phyloP scores from a whole-genome alignment of 2,888 invertebrate genomes.

The Philereme vetulata region DNA sequence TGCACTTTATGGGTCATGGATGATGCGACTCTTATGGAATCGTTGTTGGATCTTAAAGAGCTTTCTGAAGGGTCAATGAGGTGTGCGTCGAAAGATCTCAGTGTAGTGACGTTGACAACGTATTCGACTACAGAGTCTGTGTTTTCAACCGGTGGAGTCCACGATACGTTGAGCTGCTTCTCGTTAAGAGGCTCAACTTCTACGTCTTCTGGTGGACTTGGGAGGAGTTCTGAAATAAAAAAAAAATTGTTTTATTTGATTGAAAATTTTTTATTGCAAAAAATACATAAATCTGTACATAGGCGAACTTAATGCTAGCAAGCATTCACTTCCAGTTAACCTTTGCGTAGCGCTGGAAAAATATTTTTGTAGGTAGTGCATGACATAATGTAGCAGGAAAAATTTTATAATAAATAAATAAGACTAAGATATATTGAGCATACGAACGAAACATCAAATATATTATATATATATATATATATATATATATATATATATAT shows the following conservation, averaged over 20 bases:
- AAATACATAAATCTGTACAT: too few relatives aligned
- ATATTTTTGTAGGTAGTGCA: too few relatives aligned
- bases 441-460: too few relatives aligned
- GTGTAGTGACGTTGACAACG: conserved; percentile 88
- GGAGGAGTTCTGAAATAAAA: conserved; percentile 85
- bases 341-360: too few relatives aligned
- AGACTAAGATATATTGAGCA: too few relatives aligned
- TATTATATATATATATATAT: too few relatives aligned
- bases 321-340: too few relatives aligned
- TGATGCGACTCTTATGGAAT: conserved; percentile 49
- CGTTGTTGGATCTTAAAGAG: conserved; percentile 56
- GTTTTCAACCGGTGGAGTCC: conserved; percentile 87
- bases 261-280: too few relatives aligned
- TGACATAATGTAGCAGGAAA: too few relatives aligned
- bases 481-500: too few relatives aligned
- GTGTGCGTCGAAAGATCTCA: conserved; percentile 87
- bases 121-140: conserved; percentile 86
- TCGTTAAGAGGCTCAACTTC: conserved; percentile 89
- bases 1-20: conserved; percentile 82
- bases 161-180: conserved; percentile 88
- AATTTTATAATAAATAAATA: too few relatives aligned
- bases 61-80: conserved; percentile 77
- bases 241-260: background rate
- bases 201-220: conserved; percentile 89
- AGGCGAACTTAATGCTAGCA: too few relatives aligned